Percentiles rank a stretch among this genome's conserved stretches.
Conservation (phyloP, 2,797 vertebrate genomes). For the Acanthurus tractus region DNA sequence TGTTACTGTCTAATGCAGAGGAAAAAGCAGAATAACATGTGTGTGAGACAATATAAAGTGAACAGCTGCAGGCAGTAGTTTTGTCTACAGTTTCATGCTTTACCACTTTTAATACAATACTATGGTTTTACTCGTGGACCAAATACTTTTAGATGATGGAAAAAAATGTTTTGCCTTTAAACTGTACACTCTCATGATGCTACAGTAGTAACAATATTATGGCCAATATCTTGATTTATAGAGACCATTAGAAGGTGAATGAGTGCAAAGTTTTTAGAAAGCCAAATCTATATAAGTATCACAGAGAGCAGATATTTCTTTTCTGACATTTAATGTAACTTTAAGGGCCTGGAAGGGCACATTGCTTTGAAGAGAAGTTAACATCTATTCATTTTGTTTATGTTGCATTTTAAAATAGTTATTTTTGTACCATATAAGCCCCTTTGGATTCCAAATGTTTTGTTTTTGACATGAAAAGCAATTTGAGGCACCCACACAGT, state of each 20-base stretch:
- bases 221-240: neutral
- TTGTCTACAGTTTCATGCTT: neutral
- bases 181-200: neutral
- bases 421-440: slow-evolving; percentile 1
- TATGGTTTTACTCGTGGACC: neutral
- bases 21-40: neutral
- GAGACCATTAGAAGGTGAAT: neutral
- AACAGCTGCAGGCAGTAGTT: neutral
- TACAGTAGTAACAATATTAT: neutral
- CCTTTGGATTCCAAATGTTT: neutral
- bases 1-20: slow-evolving; percentile 11
- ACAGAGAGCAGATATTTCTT: neutral
- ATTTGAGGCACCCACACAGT: slow-evolving; percentile 10
- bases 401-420: neutral
- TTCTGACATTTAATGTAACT: neutral
- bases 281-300: too few species aligned
- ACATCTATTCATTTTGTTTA: neutral
- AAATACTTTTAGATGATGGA: neutral
- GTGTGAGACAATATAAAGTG: neutral
- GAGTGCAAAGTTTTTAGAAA: neutral
- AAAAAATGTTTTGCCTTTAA: neutral
- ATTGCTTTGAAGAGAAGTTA: neutral
- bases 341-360: neutral
- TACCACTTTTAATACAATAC: neutral
- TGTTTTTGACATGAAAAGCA: neutral